phyloP scores from a whole-genome alignment of 2,888 invertebrate genomes.

The Bugula neritina region DNA sequence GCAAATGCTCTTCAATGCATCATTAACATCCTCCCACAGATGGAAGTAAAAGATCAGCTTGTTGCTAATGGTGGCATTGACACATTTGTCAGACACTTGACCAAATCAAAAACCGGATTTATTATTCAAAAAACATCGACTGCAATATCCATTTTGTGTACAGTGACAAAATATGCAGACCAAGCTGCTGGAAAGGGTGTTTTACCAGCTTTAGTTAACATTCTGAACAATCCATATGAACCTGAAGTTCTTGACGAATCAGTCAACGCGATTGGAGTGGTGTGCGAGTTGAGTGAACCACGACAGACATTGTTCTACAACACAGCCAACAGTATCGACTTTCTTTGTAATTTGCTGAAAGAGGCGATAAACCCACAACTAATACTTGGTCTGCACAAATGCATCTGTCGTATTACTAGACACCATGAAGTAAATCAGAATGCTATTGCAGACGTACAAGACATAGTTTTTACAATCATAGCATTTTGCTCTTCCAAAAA shows the following conservation, averaged over 20 bases:
- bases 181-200: conserved; percentile 40
- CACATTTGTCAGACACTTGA: not conserved
- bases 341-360: conserved; percentile 39
- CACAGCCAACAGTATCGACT: conserved; percentile 51
- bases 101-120: conserved; percentile 18
- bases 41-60: conserved; percentile 43
- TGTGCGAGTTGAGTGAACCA: conserved; percentile 37
- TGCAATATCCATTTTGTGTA: conserved; percentile 39
- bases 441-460: conserved; percentile 39
- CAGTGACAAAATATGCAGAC: conserved; percentile 38
- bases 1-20: conserved; percentile 41
- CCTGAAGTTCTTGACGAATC: conserved; percentile 41
- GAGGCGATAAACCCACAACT: conserved; percentile 38
- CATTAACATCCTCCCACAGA: conserved; percentile 40
- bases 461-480: conserved; percentile 41
- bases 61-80: conserved; percentile 40
- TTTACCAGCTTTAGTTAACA: conserved; percentile 41
- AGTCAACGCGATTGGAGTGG: conserved; percentile 41
- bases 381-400: conserved; percentile 40
- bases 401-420: conserved; percentile 38
- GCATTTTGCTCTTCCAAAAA: conserved; percentile 36
- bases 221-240: conserved; percentile 36
- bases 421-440: conserved; percentile 41
- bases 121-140: conserved; percentile 41
- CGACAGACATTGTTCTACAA: conserved; percentile 40